A percentile compares a stretch with the other conserved stretches of the same genome.
phyloP scores from a whole-genome alignment of 2,113 vertebrate species.

The Melanocharis versteri region DNA sequence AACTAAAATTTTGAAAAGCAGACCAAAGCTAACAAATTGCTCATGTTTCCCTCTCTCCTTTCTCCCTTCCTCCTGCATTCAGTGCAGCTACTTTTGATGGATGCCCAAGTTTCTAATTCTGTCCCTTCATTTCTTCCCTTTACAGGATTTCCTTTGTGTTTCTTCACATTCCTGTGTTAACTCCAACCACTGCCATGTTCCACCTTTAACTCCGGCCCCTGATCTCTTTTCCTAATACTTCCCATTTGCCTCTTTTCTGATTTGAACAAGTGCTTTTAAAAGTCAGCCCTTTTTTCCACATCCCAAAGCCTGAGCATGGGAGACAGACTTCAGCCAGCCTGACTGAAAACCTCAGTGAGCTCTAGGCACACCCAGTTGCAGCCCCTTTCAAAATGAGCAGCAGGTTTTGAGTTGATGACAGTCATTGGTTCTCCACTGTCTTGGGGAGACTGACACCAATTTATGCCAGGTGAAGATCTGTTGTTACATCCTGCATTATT shows the following conservation, averaged over 20 bases:
- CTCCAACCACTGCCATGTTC: neutral
- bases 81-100: neutral
- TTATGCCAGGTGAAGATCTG: neutral
- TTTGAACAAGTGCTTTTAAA: neutral
- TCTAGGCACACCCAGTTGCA: neutral
- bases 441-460: neutral
- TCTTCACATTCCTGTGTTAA: neutral
- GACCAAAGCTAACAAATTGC: neutral
- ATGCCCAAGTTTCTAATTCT: neutral
- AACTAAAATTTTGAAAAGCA: neutral
- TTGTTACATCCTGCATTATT: neutral
- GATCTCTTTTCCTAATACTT: neutral
- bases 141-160: neutral
- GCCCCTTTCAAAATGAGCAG: neutral
- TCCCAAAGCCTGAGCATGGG: neutral
- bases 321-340: neutral
- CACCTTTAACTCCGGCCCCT: neutral
- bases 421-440: neutral
- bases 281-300: neutral
- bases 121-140: neutral
- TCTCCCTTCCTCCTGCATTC: neutral
- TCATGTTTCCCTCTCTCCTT: neutral
- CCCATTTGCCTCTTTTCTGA: neutral
- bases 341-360: neutral
- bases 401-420: neutral